A percentile compares a stretch with the other conserved stretches of the same genome.
Evolutionary conservation across 1,140 invertebrate genomes (phyloP).

Genomic region (Drosophila arawakana): DNA sequence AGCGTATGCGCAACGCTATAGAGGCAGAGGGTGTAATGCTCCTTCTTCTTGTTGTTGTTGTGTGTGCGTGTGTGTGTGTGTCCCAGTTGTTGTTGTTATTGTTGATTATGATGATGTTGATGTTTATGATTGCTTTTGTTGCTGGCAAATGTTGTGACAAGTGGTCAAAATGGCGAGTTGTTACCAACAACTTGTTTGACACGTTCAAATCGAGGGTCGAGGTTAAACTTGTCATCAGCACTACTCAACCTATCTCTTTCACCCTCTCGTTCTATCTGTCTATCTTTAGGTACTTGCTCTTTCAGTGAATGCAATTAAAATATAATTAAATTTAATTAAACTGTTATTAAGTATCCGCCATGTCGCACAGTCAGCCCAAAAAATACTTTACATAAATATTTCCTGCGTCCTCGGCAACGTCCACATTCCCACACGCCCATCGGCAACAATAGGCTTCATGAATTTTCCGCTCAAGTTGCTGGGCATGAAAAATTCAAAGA

Average conservation of each 20-base stretch:
- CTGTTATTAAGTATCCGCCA: slow-evolving; percentile 64
- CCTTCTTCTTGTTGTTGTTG: slow-evolving; percentile 29
- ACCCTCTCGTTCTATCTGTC: not conserved
- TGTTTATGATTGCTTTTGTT: slow-evolving; percentile 40
- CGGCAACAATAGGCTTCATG: slow-evolving; percentile 39
- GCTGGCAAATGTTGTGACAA: slow-evolving; percentile 48
- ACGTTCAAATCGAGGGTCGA: slow-evolving; percentile 12
- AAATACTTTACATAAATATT: slow-evolving; percentile 13
- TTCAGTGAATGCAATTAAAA: slow-evolving; percentile 53
- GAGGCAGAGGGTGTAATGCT: slow-evolving; percentile 19
- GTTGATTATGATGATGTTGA: slow-evolving; percentile 39
- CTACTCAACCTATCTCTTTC: not conserved
- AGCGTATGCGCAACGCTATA: slow-evolving; percentile 28
- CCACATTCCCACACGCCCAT: not conserved
- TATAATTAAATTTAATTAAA: slow-evolving; percentile 74
- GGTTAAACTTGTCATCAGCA: not conserved
- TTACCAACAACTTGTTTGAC: slow-evolving; percentile 25
- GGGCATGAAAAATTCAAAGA: slow-evolving; percentile 58
- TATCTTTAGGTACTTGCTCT: not conserved
- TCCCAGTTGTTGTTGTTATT: slow-evolving; percentile 26
- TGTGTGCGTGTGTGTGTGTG: slow-evolving; percentile 4
- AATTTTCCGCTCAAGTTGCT: slow-evolving; percentile 52
- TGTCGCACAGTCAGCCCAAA: slow-evolving; percentile 9
- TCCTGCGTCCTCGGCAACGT: not conserved
- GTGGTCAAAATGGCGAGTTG: slow-evolving; percentile 30